phyloP scores from a whole-genome alignment of 2,797 vertebrate species.

The Crocidura indochinensis region DNA sequence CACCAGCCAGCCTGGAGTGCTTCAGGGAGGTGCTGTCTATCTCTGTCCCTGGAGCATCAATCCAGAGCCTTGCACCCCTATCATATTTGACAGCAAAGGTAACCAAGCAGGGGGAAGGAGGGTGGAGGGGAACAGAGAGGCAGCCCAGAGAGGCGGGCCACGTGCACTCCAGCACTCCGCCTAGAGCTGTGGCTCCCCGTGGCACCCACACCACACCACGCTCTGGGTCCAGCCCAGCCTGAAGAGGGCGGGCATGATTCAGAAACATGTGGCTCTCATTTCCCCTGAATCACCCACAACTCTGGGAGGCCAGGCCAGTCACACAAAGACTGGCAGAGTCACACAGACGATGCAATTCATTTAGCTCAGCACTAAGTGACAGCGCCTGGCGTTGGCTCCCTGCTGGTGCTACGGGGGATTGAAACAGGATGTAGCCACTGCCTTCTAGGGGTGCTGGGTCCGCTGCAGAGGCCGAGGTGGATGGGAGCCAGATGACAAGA shows the following conservation, averaged over 20 bases:
- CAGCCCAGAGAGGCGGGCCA: neutral
- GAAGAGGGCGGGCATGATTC: constrained; percentile 82
- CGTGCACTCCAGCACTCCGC: constrained; percentile 7
- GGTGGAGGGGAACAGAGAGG: neutral
- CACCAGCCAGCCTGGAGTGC: constrained; percentile 92
- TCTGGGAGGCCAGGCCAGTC: constrained; percentile 76
- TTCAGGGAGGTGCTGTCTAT: constrained; percentile 95
- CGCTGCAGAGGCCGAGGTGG: neutral
- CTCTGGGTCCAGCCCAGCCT: constrained; percentile 79
- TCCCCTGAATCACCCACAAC: constrained; percentile 85
- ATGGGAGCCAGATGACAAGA: neutral
- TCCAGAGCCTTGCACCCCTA: constrained; percentile 87
- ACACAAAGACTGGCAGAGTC: constrained; percentile 71
- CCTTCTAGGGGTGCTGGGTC: neutral
- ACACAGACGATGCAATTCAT: constrained; percentile 12
- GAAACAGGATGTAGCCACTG: neutral
- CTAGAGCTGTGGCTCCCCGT: constrained; percentile 28
- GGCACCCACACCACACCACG: constrained; percentile 64
- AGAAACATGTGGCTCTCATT: constrained; percentile 87
- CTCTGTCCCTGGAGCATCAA: constrained; percentile 94
- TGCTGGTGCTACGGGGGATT: neutral
- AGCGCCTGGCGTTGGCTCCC: neutral
- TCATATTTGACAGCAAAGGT: constrained; percentile 94
- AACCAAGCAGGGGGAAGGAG: constrained; percentile 79
- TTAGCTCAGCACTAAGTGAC: constrained; percentile 45